A percentile compares a stretch with the other conserved stretches of the same genome.
These are phyloP conservation scores for Chaenogobius annularis DNA, from an alignment of 2,113 vertebrate genomes.

Conservation along the genomic window DNA sequence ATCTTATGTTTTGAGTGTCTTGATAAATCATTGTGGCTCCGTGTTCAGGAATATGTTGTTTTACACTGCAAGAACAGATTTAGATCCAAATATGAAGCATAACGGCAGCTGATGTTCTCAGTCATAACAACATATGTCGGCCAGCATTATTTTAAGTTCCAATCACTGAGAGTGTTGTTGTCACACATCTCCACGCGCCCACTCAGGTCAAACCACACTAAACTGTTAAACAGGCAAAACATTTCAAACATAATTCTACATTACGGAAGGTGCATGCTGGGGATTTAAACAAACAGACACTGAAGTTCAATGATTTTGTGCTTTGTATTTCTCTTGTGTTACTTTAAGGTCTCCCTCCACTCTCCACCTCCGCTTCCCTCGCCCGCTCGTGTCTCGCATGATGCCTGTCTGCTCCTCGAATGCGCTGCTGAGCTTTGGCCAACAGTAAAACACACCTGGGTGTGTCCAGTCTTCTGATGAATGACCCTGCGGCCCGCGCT, in stretches of 20 bases:
- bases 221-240: too few species aligned
- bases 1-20: too few species aligned
- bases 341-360: slow-evolving; percentile 15
- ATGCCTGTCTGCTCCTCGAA: slow-evolving; percentile 60
- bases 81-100: not conserved
- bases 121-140: not conserved
- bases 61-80: too few species aligned
- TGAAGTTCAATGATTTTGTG: not conserved
- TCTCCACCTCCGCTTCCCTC: slow-evolving; percentile 11
- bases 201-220: too few species aligned
- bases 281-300: not conserved
- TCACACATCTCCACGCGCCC: too few species aligned
- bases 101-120: not conserved
- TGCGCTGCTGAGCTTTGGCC: slow-evolving; percentile 70
- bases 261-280: not conserved
- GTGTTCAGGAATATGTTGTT: too few species aligned
- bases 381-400: slow-evolving; percentile 23
- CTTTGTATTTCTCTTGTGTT: not conserved
- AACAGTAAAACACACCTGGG: slow-evolving; percentile 78
- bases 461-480: slow-evolving; percentile 76
- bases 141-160: not conserved
- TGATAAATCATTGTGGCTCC: too few species aligned
- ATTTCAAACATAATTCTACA: too few species aligned
- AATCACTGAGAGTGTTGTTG: too few species aligned
- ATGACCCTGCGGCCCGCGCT: slow-evolving; percentile 67